Evolutionary conservation across 2,888 invertebrate species (phyloP).

Genomic region (Oeneis ivallda): DNA sequence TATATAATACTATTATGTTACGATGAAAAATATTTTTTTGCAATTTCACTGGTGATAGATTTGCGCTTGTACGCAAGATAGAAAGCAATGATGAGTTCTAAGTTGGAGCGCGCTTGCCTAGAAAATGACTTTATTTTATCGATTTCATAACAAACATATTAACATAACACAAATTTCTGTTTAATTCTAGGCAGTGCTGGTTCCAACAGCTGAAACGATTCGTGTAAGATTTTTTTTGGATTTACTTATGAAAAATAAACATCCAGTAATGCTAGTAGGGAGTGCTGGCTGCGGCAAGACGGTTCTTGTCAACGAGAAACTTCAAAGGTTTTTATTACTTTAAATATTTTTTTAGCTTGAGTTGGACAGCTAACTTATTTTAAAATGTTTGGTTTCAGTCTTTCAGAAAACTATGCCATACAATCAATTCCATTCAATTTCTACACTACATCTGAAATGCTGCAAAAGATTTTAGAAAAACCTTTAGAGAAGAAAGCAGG

Average conservation of each 20-base stretch:
- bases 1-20: not conserved
- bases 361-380: conserved; percentile 30
- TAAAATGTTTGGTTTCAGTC: conserved; percentile 52
- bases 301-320: conserved; percentile 87
- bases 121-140: no score
- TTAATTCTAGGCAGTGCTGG: conserved; percentile 88
- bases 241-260: conserved; percentile 91
- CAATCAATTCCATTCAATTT: conserved; percentile 98
- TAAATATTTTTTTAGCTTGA: not conserved
- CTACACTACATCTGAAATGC: conserved; percentile 96
- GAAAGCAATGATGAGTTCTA: no score
- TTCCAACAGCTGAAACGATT: conserved; percentile 96
- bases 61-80: no score
- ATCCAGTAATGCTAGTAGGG: conserved; percentile 97
- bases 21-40: not conserved
- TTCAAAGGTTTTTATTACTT: conserved; percentile 69
- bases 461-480: conserved; percentile 95
- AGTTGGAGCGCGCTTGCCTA: no score
- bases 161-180: not conserved
- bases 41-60: no score
- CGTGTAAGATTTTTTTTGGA: conserved; percentile 94
- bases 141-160: not conserved
- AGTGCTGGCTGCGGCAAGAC: conserved; percentile 97
- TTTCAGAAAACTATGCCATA: conserved; percentile 93
- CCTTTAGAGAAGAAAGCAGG: conserved; percentile 98